A percentile compares a stretch with the other conserved stretches of the same genome.
These are phyloP conservation scores for Poecilobothrus nobilitatus DNA, from an alignment of 2,888 invertebrate species.

Conservation along the genomic window DNA sequence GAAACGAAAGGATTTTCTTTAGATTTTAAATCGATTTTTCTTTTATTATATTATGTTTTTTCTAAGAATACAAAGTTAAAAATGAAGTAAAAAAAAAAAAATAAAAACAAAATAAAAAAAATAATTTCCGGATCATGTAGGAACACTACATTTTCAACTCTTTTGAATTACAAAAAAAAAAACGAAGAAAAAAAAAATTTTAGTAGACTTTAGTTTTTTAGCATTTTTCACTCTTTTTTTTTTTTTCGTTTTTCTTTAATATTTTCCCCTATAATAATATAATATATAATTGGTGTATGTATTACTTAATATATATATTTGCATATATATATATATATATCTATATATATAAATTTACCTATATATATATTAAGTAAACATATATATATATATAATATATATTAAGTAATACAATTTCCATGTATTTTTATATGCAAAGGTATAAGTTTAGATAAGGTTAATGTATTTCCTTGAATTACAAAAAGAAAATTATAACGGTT, in stretches of 20 bases:
- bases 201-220: too few relatives aligned
- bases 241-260: not conserved
- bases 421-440: too few relatives aligned
- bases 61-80: not conserved
- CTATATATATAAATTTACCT: too few relatives aligned
- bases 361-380: too few relatives aligned
- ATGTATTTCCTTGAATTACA: conserved; percentile 1
- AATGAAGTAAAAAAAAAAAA: not conserved
- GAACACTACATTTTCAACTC: not conserved
- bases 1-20: conserved; percentile 1
- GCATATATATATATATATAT: too few relatives aligned
- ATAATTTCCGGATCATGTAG: conserved; percentile 4
- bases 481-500: too few relatives aligned
- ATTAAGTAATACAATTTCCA: too few relatives aligned
- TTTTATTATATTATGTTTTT: not conserved
- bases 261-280: too few relatives aligned
- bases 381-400: too few relatives aligned
- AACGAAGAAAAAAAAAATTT: too few relatives aligned
- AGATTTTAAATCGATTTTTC: not conserved
- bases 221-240: not conserved
- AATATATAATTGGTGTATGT: too few relatives aligned
- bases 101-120: not conserved
- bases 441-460: not conserved
- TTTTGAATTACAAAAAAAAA: not conserved
- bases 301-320: too few relatives aligned